Evolutionary conservation across 2,888 invertebrate genomes (phyloP).

Genomic region (Sinodicranocentrus sp.): DNA sequence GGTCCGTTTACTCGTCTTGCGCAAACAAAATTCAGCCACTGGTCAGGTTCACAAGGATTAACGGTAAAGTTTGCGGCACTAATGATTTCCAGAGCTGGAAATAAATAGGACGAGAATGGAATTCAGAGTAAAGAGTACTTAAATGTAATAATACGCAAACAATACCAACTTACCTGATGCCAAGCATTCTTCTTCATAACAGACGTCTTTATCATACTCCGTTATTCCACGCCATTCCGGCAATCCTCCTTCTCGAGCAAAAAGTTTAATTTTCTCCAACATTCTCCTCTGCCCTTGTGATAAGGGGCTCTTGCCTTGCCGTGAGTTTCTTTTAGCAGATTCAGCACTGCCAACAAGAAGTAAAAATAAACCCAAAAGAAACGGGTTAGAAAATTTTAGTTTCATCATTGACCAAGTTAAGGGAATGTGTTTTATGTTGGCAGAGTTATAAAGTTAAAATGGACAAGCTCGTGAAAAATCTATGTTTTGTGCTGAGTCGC

Average conservation of each 20-base stretch:
- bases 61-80: slow-evolving; percentile 47
- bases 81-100: slow-evolving; percentile 45
- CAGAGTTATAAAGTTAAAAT: too few species aligned
- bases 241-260: slow-evolving; percentile 38
- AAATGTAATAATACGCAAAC: too few species aligned
- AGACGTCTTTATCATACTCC: slow-evolving; percentile 41
- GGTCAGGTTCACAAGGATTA: slow-evolving; percentile 20
- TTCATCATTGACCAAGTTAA: too few species aligned
- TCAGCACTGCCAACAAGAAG: too few species aligned
- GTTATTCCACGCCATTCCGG: slow-evolving; percentile 36
- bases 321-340: too few species aligned
- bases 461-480: too few species aligned
- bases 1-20: slow-evolving; percentile 38
- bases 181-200: slow-evolving; percentile 44
- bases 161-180: slow-evolving; percentile 45
- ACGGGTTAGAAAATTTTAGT: too few species aligned
- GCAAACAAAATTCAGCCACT: slow-evolving; percentile 57
- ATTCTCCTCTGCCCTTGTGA: too few species aligned
- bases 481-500: too few species aligned
- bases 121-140: neutral
- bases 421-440: too few species aligned
- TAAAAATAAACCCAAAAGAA: too few species aligned
- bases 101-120: neutral
- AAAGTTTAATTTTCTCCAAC: slow-evolving; percentile 33
- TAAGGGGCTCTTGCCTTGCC: too few species aligned